phyloP scores from a whole-genome alignment of 2,888 invertebrate species.

The Drosophila paramelanica region DNA sequence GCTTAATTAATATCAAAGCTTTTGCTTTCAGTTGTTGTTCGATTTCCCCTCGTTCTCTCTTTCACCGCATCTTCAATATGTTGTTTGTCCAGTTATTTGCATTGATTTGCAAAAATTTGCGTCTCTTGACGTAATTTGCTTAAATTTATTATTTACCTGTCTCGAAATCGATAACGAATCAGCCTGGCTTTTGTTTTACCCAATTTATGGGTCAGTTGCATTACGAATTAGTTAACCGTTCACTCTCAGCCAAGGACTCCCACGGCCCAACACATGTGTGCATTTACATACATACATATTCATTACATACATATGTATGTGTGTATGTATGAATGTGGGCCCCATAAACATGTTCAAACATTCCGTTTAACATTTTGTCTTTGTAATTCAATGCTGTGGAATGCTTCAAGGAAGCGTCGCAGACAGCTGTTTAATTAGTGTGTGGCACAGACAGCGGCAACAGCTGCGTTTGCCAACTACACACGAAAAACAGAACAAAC shows the following conservation, averaged over 20 bases:
- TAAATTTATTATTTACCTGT: conserved; percentile 67
- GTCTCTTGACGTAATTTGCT: conserved; percentile 67
- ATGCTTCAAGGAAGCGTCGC: conserved; percentile 40
- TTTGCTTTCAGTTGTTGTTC: conserved; percentile 61
- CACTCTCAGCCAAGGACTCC: conserved; percentile 31
- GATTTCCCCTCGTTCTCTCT: not conserved
- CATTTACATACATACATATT: not conserved
- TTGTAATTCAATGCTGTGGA: conserved; percentile 48
- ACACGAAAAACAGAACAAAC: conserved; percentile 6
- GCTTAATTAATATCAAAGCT: conserved; percentile 72
- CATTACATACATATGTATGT: not conserved
- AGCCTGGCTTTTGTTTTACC: conserved; percentile 43
- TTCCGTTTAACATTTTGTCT: not conserved
- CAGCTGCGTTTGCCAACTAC: conserved; percentile 64
- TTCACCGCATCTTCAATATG: conserved; percentile 6
- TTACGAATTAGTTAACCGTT: conserved; percentile 19
- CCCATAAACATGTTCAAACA: conserved; percentile 7
- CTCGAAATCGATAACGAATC: conserved; percentile 60
- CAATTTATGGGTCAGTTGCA: conserved; percentile 33
- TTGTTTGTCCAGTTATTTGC: conserved; percentile 66
- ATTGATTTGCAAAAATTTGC: conserved; percentile 70
- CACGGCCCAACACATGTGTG: not conserved
- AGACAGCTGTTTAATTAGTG: conserved; percentile 57
- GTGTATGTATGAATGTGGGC: not conserved
- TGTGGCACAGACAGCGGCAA: conserved; percentile 24